These are phyloP conservation scores for Brachionus paranguensis DNA, from an alignment of 1,140 invertebrate species.

Conservation along the genomic window DNA sequence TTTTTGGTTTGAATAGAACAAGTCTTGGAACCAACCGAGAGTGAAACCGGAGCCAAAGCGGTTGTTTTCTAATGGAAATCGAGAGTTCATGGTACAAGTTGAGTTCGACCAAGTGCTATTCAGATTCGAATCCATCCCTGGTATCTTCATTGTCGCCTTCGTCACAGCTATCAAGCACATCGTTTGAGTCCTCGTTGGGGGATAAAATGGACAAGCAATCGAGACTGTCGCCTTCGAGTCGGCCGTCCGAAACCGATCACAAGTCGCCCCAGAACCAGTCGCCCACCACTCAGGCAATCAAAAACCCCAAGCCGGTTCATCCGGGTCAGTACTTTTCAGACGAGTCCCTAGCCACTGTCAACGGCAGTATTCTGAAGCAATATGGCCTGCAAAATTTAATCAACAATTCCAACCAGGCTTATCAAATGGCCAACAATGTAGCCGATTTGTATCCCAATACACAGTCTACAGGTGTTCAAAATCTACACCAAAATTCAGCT, in stretches of 20 bases:
- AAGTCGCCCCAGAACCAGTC: not conserved
- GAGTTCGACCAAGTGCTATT: not conserved
- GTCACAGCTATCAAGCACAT: not conserved
- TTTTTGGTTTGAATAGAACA: not conserved
- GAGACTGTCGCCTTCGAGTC: not conserved
- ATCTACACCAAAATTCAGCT: not conserved
- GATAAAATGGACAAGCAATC: slow-evolving; percentile 17
- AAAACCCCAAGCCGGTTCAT: not conserved
- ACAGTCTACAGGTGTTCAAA: not conserved
- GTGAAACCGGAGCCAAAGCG: not conserved
- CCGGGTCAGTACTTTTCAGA: not conserved
- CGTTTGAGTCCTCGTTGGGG: not conserved
- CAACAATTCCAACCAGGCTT: not conserved
- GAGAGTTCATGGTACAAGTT: slow-evolving; percentile 31
- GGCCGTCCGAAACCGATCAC: not conserved
- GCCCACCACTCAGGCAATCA: not conserved
- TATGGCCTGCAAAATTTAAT: not conserved
- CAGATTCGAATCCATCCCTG: slow-evolving; percentile 5
- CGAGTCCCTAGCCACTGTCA: not conserved
- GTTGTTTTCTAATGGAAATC: slow-evolving; percentile 5
- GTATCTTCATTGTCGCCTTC: slow-evolving; percentile 18
- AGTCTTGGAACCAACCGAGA: not conserved
- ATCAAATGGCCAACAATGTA: not conserved
- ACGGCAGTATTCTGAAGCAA: not conserved
- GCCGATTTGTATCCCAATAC: not conserved